Conservation (phyloP, 2,888 invertebrate genomes). For the Listrodromus nycthemerus region DNA sequence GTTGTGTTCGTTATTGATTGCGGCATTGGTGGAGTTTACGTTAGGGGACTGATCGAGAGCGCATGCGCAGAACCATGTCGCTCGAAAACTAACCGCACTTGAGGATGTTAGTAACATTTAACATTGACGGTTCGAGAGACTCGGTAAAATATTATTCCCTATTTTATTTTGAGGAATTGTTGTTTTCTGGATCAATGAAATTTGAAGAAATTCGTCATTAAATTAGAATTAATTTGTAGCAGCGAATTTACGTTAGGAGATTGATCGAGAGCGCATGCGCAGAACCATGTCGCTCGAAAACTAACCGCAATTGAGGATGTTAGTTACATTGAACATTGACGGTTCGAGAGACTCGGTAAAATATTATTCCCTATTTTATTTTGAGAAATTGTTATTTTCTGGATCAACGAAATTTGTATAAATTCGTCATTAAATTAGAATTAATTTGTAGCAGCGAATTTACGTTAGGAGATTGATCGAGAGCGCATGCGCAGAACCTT, state of each 20-base stretch:
- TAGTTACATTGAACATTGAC: not conserved
- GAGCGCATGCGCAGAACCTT: not conserved
- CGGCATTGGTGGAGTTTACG: not conserved
- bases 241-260: not conserved
- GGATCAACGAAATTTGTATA: no score
- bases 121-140: not conserved
- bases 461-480: not conserved
- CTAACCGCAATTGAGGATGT: conserved; percentile 1
- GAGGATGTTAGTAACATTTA: not conserved
- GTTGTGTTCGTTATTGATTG: no score
- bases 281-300: not conserved
- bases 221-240: no score
- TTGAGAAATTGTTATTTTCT: no score
- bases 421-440: no score
- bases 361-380: not conserved
- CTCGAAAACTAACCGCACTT: conserved; percentile 16
- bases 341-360: not conserved
- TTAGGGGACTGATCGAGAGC: not conserved
- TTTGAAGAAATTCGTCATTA: no score
- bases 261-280: not conserved
- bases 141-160: not conserved
- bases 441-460: no score
- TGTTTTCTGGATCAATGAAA: no score
- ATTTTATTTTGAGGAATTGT: no score
- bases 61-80: not conserved